Percentiles rank a stretch among this genome's conserved stretches.
phyloP scores from a whole-genome alignment of 2,888 invertebrate species.

The Acronicta leporina region DNA sequence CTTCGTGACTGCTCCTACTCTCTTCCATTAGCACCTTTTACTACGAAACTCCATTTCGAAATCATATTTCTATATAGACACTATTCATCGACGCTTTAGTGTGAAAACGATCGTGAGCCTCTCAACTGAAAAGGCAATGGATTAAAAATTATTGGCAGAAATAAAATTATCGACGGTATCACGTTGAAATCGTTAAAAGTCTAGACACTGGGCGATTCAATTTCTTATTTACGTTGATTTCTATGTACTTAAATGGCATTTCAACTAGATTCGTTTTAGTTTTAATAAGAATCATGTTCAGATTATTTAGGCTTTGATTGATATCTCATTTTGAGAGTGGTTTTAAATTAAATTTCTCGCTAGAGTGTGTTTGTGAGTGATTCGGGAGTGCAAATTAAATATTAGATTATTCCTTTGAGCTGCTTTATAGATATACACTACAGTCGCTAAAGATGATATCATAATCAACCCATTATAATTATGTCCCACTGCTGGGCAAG shows the following conservation, averaged over 20 bases:
- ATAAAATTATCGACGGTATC: conserved; percentile 50
- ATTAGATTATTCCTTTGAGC: neutral
- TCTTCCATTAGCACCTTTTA: conserved; percentile 78
- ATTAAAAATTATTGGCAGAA: conserved; percentile 12
- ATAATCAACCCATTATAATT: no score
- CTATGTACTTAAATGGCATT: conserved; percentile 46
- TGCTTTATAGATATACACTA: no score
- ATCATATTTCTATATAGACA: conserved; percentile 5
- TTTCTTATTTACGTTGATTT: conserved; percentile 68
- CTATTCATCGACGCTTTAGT: conserved; percentile 53
- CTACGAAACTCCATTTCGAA: conserved; percentile 47
- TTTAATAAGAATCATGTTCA: conserved; percentile 33
- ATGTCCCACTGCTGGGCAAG: no score
- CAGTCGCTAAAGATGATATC: no score
- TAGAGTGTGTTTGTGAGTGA: conserved; percentile 21
- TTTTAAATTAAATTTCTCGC: conserved; percentile 23
- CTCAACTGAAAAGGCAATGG: conserved; percentile 48
- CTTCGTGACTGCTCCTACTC: conserved; percentile 80
- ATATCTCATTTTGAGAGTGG: conserved; percentile 13
- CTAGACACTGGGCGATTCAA: conserved; percentile 72
- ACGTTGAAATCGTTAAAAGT: conserved; percentile 71
- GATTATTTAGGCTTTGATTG: conserved; percentile 2
- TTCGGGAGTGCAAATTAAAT: conserved; percentile 10
- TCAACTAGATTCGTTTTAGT: conserved; percentile 27
- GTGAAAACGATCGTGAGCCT: neutral